phyloP scores from a whole-genome alignment of 2,888 invertebrate species.

The Orchesellides sinensis region DNA sequence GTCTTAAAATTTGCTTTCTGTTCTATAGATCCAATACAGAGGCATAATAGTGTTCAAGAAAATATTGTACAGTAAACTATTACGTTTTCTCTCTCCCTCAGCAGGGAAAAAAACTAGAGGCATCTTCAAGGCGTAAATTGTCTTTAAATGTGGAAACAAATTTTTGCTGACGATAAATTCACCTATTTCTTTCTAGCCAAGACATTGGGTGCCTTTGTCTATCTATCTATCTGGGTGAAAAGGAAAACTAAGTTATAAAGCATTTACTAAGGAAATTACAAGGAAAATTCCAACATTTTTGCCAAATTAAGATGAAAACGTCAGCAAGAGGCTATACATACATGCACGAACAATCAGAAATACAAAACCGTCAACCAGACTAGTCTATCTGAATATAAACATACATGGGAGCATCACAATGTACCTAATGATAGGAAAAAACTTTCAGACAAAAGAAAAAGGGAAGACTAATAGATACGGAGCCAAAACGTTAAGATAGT shows the following conservation, averaged over 20 bases:
- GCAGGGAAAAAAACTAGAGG: slow-evolving; percentile 7
- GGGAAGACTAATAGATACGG: slow-evolving; percentile 26
- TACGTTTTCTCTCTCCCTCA: background rate
- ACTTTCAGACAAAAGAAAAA: slow-evolving; percentile 19
- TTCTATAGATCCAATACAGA: background rate
- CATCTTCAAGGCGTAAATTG: slow-evolving; percentile 49
- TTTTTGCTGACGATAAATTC: slow-evolving; percentile 36
- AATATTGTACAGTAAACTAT: background rate
- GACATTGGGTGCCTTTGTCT: background rate
- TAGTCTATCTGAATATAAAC: too few species aligned
- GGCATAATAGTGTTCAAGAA: background rate
- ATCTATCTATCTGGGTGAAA: background rate
- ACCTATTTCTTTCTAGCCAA: slow-evolving; percentile 3
- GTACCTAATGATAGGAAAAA: slow-evolving; percentile 43
- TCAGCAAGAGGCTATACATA: slow-evolving; percentile 8
- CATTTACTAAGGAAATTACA: slow-evolving; percentile 48
- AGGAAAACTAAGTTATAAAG: background rate
- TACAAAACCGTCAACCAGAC: too few species aligned
- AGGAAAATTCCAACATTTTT: slow-evolving; percentile 56
- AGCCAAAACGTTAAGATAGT: slow-evolving; percentile 38
- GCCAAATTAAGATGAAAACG: slow-evolving; percentile 60
- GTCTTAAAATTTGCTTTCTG: background rate
- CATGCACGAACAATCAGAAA: too few species aligned
- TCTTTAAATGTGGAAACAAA: slow-evolving; percentile 53
- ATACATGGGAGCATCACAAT: slow-evolving; percentile 11